A percentile compares a stretch with the other conserved stretches of the same genome.
Evolutionary conservation across 2,797 vertebrate species (phyloP).

Genomic region (Brachymystax lenok): DNA sequence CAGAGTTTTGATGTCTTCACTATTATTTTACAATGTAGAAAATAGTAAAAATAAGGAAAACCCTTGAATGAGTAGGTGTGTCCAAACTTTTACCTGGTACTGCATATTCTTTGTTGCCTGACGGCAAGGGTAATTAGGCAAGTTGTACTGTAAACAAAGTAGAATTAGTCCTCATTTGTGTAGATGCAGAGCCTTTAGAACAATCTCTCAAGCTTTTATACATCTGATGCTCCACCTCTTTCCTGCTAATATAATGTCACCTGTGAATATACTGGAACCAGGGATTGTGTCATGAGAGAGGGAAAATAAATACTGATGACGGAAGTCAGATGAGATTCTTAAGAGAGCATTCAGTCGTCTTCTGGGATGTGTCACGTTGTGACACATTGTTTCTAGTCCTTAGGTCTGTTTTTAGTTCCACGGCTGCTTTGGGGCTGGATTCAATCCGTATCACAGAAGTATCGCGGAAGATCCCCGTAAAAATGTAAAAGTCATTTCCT

Average conservation of each 20-base stretch:
- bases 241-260: background rate
- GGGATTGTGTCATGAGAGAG: slow-evolving; percentile 29
- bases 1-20: no score
- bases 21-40: no score
- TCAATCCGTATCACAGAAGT: background rate
- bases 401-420: slow-evolving; percentile 53
- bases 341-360: slow-evolving; percentile 33
- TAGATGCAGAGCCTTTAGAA: background rate
- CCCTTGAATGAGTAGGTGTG: no score
- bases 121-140: background rate
- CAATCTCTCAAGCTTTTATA: background rate
- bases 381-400: no score
- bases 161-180: background rate
- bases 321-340: slow-evolving; percentile 60
- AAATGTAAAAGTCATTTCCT: no score
- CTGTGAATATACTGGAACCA: slow-evolving; percentile 26
- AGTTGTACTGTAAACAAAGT: no score
- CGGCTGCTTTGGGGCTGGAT: background rate
- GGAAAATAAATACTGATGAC: slow-evolving; percentile 35
- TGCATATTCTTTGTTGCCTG: background rate
- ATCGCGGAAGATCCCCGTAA: no score
- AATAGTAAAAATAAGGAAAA: no score
- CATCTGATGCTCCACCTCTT: background rate
- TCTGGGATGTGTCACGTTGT: slow-evolving; percentile 58
- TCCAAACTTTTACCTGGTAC: no score